Base-by-base conservation (phyloP, 2,797 vertebrate species). In the Sebastes umbrosus region DNA sequence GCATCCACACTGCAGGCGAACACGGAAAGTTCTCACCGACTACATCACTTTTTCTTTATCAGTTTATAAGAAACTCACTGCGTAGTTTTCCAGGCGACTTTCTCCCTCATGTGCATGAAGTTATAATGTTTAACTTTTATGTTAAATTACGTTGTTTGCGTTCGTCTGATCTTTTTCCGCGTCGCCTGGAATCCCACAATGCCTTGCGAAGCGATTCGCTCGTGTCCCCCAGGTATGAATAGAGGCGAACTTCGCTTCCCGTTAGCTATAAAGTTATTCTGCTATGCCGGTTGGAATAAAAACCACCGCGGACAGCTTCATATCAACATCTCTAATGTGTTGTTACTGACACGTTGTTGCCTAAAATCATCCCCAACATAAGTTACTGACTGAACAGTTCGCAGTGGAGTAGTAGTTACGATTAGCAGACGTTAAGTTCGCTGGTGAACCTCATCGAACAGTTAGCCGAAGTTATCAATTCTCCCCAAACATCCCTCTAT, bases 361-460 rank as follows among this genome's bases (percentile, higher is more conserved):
- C 3, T 1, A 63, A 65, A 46, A 46, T 1, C 60, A 39, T 50
- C 50, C 64, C 25, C 12, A 29, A 34, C 6, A 6, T 5, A 14
- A 39, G 2, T 65, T 50, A 32, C 22, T 4, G 18, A 52, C 54
- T 11, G 20, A 7, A 13, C 5, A 46, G 29, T 25, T 67, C 3
- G 25, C 9, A 36, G 71, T 22, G 57, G 39, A 57, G 50, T 43
- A 25, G 8, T 18, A 6, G 9, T 32, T 67, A 1, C 58, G 18
- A 69, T 64, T 34, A 70, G 86, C 87, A 75, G 60, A 60, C 32
- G 68, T 58, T 90, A 83, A 14, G 39, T 39, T 39, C 36, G 86
- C 86, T 29, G 4, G 4, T 5, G 11, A 59, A 14, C 3, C 8
- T 3, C 32, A 31, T n/a, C 29, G n/a, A 9, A 11, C 7, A 22